These are phyloP conservation scores for Cherax quadricarinatus DNA, from an alignment of 1,140 invertebrate species.

Conservation along the genomic window DNA sequence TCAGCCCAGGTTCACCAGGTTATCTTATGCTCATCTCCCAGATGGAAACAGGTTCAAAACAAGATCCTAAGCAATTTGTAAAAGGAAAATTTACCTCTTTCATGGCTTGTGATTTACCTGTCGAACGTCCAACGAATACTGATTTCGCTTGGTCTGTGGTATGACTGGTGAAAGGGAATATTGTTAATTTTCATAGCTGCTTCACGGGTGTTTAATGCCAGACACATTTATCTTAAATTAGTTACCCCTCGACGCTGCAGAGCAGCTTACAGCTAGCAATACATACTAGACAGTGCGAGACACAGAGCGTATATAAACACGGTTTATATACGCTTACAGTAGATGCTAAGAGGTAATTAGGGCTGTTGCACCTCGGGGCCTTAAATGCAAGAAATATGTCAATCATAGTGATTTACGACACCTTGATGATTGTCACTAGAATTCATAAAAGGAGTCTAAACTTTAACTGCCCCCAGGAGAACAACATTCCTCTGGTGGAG, in stretches of 20 bases:
- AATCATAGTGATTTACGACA: too few species aligned
- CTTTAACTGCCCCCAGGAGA: too few species aligned
- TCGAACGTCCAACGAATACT: background rate
- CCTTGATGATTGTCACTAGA: too few species aligned
- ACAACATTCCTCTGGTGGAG: too few species aligned
- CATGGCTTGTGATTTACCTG: background rate
- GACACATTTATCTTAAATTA: background rate
- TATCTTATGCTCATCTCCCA: background rate
- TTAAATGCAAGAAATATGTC: background rate
- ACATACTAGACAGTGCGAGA: background rate
- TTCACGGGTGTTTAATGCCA: background rate
- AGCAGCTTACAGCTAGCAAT: background rate
- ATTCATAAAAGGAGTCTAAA: too few species aligned
- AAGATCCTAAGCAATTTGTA: background rate
- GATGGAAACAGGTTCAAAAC: background rate
- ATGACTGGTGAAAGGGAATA: background rate
- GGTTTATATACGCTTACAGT: background rate
- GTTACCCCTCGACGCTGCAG: background rate
- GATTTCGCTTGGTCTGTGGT: background rate
- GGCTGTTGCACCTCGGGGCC: background rate
- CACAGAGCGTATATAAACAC: background rate
- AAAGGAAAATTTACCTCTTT: background rate
- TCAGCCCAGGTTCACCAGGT: background rate
- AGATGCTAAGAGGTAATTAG: background rate
- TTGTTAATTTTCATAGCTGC: background rate